Conservation (phyloP, 2,797 vertebrate genomes). For the Podarcis siculus region DNA sequence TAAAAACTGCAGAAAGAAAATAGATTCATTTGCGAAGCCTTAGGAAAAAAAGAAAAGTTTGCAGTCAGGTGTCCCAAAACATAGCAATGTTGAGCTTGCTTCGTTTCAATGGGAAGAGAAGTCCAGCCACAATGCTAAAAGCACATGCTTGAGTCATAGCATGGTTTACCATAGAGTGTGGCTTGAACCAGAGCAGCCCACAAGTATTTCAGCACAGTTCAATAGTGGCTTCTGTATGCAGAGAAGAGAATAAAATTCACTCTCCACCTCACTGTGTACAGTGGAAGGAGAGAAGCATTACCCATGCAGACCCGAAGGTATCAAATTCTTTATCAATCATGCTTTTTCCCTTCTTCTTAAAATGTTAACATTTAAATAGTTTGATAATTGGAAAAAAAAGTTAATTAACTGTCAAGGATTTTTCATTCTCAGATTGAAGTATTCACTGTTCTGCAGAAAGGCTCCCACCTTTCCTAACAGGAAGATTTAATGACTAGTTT, state of each 20-base stretch:
- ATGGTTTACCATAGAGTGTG: too few species aligned
- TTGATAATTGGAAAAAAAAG: background rate
- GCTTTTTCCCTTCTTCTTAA: background rate
- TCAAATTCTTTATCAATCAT: background rate
- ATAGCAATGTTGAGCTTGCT: too few species aligned
- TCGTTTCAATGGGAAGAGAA: too few species aligned
- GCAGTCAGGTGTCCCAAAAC: too few species aligned
- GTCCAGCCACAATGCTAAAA: too few species aligned
- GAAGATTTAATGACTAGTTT: background rate
- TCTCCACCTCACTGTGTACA: too few species aligned
- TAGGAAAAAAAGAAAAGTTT: too few species aligned
- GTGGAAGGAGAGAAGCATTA: background rate
- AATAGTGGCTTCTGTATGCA: background rate
- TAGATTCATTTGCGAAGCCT: too few species aligned
- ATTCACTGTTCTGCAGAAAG: background rate
- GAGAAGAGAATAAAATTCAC: background rate
- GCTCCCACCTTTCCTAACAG: background rate
- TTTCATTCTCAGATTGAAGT: constrained; percentile 4
- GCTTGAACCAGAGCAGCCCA: background rate
- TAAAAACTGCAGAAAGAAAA: too few species aligned
- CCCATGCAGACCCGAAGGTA: background rate
- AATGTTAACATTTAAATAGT: background rate
- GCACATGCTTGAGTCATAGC: too few species aligned
- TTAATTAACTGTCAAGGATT: background rate
- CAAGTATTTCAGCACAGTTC: background rate